These are phyloP conservation scores for Dendrolimus kikuchii DNA, from an alignment of 1,140 invertebrate species.

Conservation along the genomic window DNA sequence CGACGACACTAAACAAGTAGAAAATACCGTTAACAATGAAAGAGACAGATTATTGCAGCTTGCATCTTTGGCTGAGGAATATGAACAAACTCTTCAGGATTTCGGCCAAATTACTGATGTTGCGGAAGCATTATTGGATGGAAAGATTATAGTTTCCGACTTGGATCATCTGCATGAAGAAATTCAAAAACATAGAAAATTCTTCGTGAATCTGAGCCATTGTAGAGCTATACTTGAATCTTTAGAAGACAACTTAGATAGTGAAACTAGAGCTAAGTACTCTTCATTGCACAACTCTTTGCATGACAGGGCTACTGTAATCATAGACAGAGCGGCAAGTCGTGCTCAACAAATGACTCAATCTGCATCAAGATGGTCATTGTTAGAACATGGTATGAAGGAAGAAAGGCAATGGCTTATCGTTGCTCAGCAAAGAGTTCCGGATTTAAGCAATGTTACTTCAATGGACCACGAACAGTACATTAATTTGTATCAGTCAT, in stretches of 20 bases:
- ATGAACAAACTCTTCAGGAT: slow-evolving; percentile 88
- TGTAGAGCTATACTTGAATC: slow-evolving; percentile 88
- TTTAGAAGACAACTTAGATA: slow-evolving; percentile 86
- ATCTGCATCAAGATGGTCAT: slow-evolving; percentile 86
- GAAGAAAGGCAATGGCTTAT: slow-evolving; percentile 87
- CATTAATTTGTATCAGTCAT: slow-evolving; percentile 85
- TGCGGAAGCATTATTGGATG: slow-evolving; percentile 83
- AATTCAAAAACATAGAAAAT: slow-evolving; percentile 90
- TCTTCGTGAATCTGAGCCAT: slow-evolving; percentile 90
- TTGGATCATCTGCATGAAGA: slow-evolving; percentile 87
- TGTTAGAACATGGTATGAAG: slow-evolving; percentile 84
- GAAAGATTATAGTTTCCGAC: slow-evolving; percentile 81
- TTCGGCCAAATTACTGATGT: slow-evolving; percentile 88
- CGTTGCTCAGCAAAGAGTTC: slow-evolving; percentile 85
- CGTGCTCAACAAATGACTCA: slow-evolving; percentile 86
- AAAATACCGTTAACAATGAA: slow-evolving; percentile 78
- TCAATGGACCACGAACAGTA: slow-evolving; percentile 88
- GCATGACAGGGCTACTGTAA: slow-evolving; percentile 79
- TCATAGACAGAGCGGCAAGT: slow-evolving; percentile 85
- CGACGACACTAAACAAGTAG: slow-evolving; percentile 79
- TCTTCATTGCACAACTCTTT: slow-evolving; percentile 83
- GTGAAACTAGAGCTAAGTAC: slow-evolving; percentile 82
- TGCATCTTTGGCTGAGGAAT: slow-evolving; percentile 84
- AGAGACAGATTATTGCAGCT: slow-evolving; percentile 82
- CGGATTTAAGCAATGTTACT: slow-evolving; percentile 82